Percentiles rank a stretch among this genome's conserved stretches.
phyloP scores from a whole-genome alignment of 2,888 invertebrate genomes.

The Diaphora mendica region DNA sequence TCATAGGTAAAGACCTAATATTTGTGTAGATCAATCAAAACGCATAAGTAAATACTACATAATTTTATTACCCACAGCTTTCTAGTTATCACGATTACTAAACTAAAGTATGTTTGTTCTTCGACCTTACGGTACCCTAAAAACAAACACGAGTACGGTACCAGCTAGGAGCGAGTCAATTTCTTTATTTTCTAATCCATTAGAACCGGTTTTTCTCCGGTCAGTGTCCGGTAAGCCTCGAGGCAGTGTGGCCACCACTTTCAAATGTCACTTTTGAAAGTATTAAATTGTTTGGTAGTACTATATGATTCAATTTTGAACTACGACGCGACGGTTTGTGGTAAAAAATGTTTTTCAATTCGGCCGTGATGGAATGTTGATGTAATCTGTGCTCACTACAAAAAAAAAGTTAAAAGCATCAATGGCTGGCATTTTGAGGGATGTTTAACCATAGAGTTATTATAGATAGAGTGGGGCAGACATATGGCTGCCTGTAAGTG shows the following conservation, averaged over 20 bases:
- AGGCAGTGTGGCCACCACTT: background rate
- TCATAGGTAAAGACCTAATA: no score
- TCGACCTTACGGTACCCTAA: background rate
- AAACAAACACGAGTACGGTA: background rate
- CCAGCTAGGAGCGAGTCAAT: background rate
- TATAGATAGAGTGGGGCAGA: no score
- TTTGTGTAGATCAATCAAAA: no score
- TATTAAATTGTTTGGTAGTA: background rate
- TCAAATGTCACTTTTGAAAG: background rate
- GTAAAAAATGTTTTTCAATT: background rate
- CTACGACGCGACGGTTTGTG: background rate
- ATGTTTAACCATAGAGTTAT: no score
- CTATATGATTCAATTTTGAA: background rate
- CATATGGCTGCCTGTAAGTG: no score
- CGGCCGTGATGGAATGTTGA: background rate
- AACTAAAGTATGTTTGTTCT: no score
- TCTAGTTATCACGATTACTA: no score
- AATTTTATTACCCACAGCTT: no score
- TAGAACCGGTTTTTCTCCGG: background rate
- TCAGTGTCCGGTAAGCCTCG: background rate
- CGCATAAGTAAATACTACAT: no score
- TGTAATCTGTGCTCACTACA: background rate
- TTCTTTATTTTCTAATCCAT: background rate
- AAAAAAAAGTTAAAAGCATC: background rate
- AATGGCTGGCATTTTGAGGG: background rate